Evolutionary conservation across 2,888 invertebrate species (phyloP).

Genomic region (Dendrolimus pini): DNA sequence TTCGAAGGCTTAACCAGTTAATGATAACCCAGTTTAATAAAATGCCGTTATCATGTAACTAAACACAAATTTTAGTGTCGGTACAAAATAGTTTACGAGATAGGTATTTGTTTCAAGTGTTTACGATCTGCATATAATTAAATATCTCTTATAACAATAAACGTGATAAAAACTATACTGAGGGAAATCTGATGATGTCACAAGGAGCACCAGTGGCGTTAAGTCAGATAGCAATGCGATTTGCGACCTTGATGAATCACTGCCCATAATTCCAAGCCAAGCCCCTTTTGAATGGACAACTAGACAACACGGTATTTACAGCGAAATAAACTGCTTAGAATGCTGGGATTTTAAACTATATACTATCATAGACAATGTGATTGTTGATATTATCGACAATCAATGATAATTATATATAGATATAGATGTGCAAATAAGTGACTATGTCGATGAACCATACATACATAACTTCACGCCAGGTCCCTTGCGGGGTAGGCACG

Average conservation of each 20-base stretch:
- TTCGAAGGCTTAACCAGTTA: too few relatives aligned
- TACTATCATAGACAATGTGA: too few relatives aligned
- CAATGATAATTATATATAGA: too few relatives aligned
- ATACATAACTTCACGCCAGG: too few relatives aligned
- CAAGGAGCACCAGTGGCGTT: constrained; percentile 32
- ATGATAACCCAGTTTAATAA: constrained; percentile 1
- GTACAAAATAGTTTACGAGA: background rate
- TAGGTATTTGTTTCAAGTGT: background rate
- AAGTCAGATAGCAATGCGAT: constrained; percentile 27
- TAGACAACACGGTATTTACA: constrained; percentile 9
- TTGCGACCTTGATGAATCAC: constrained; percentile 29
- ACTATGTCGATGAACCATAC: too few relatives aligned
- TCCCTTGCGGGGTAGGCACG: too few relatives aligned
- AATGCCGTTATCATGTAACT: constrained; percentile 4
- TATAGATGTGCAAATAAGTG: too few relatives aligned
- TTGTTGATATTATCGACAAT: too few relatives aligned
- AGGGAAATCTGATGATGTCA: constrained; percentile 23
- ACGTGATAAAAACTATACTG: background rate
- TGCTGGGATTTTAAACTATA: too few relatives aligned
- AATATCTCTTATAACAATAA: background rate
- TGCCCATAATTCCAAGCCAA: constrained; percentile 25
- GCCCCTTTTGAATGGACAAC: constrained; percentile 8
- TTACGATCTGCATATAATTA: background rate
- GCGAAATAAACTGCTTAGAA: too few relatives aligned
- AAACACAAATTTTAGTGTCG: background rate